phyloP scores from a whole-genome alignment of 2,888 invertebrate genomes.

The Beris chalybata region DNA sequence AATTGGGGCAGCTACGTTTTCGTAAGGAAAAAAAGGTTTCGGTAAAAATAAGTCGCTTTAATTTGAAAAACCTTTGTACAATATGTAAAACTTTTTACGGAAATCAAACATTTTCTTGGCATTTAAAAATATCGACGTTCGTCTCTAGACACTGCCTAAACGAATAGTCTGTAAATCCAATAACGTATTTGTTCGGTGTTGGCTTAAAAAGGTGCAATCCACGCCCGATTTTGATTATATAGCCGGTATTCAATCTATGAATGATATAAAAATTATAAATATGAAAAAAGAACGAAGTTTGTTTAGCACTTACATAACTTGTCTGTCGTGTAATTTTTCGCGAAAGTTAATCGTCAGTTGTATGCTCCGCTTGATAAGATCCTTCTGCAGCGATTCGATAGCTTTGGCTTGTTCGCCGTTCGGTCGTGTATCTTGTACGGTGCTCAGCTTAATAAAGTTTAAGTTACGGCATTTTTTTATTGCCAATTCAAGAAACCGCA shows the following conservation, averaged over 20 bases:
- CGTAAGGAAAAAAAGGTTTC: too few relatives aligned
- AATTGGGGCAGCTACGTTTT: too few relatives aligned
- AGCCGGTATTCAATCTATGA: conserved; percentile 81
- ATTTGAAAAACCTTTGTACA: too few relatives aligned
- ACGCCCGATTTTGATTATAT: conserved; percentile 90
- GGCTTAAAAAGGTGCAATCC: conserved; percentile 87
- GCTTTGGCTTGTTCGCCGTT: conserved; percentile 62
- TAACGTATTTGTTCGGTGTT: conserved; percentile 66
- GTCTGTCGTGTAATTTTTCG: conserved; percentile 81
- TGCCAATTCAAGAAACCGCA: conserved; percentile 79
- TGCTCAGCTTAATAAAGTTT: conserved; percentile 64
- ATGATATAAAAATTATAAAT: too few relatives aligned
- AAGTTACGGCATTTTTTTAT: conserved; percentile 69
- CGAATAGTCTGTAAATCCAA: conserved; percentile 79
- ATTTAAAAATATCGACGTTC: conserved; percentile 78
- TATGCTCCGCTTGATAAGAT: conserved; percentile 65
- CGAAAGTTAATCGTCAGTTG: conserved; percentile 68
- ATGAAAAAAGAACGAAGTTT: too few relatives aligned
- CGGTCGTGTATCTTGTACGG: conserved; percentile 61
- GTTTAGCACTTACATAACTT: conserved; percentile 70
- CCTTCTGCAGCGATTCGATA: conserved; percentile 63
- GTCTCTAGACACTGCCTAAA: conserved; percentile 82
- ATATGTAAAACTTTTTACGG: too few relatives aligned
- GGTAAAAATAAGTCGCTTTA: too few relatives aligned
- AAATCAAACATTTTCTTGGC: conserved; percentile 35